Percentiles rank a stretch among this genome's conserved stretches.
Conservation (phyloP, 1,140 invertebrate genomes). For the Saccostrea echinata region DNA sequence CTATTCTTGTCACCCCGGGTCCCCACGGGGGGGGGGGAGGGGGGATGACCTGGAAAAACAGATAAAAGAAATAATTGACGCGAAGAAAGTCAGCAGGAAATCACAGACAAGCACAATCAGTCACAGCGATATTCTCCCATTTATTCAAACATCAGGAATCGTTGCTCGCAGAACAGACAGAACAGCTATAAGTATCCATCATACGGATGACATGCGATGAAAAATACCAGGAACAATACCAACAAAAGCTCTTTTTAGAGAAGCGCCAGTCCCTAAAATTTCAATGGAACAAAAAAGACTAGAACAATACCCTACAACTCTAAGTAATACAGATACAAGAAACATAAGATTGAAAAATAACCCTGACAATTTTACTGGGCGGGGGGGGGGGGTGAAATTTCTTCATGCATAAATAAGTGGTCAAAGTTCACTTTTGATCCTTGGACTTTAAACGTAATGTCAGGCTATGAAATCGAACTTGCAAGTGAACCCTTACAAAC, state of each 20-base stretch:
- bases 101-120: neutral
- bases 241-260: neutral
- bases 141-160: no score
- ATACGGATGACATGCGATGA: neutral
- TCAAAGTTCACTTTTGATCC: neutral
- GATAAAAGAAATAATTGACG: no score
- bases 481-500: neutral
- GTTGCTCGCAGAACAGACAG: no score
- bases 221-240: neutral
- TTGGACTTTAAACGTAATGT: neutral
- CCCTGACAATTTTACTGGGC: neutral
- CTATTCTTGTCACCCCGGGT: no score
- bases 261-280: neutral
- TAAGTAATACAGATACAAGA: neutral
- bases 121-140: no score
- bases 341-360: neutral
- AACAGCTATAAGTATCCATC: neutral
- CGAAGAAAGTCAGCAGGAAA: neutral
- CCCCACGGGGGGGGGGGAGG: no score
- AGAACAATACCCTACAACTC: no score
- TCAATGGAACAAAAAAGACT: neutral
- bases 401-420: no score
- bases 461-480: constrained; percentile 42
- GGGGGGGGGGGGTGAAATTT: neutral
- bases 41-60: no score